Conservation (phyloP, 1,140 invertebrate species). For the Drosophila oshimai region DNA sequence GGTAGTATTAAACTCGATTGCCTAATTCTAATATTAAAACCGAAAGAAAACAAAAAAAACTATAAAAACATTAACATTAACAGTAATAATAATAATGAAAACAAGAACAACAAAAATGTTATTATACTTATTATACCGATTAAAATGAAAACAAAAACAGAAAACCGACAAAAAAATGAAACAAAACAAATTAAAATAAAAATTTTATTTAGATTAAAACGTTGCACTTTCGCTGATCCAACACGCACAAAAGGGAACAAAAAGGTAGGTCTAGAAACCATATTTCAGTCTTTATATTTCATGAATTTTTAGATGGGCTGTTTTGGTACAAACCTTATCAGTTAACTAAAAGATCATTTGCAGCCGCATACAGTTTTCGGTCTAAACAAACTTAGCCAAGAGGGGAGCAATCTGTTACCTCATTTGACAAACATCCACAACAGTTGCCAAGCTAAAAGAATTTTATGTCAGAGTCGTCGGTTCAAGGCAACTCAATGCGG, state of each 20-base stretch:
- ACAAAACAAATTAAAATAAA: conserved; percentile 82
- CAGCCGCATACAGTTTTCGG: background rate
- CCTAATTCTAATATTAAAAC: conserved; percentile 82
- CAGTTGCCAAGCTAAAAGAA: conserved; percentile 18
- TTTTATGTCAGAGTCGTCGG: background rate
- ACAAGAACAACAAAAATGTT: conserved; percentile 78
- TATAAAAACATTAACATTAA: conserved; percentile 78
- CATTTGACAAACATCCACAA: conserved; percentile 6
- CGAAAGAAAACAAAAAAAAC: conserved; percentile 52
- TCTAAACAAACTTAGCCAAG: background rate
- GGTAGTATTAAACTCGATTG: conserved; percentile 82
- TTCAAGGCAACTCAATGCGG: conserved; percentile 25
- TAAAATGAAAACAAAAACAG: conserved; percentile 77
- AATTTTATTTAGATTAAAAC: conserved; percentile 82
- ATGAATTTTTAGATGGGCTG: no score
- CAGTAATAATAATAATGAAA: conserved; percentile 73
- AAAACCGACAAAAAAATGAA: conserved; percentile 78
- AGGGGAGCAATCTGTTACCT: background rate
- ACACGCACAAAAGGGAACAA: background rate
- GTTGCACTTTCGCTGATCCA: conserved; percentile 42
- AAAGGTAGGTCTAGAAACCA: background rate
- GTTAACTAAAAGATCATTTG: background rate
- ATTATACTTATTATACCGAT: conserved; percentile 83
- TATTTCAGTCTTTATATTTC: background rate
- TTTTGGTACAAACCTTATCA: background rate